Conservation (phyloP, 1,140 invertebrate genomes). For the Hirudo medicinalis region DNA sequence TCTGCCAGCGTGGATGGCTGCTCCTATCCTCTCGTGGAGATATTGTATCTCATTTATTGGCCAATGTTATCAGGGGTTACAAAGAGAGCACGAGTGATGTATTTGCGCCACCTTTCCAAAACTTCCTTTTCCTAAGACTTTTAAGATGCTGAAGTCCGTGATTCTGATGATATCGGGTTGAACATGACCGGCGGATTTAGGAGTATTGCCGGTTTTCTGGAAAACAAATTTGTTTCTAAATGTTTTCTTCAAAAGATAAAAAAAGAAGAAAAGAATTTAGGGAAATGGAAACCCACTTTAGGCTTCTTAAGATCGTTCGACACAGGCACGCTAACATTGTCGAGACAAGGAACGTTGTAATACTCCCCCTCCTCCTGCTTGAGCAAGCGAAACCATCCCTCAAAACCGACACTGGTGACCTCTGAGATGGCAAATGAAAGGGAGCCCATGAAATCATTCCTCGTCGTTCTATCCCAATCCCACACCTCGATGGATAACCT, state of each 20-base stretch:
- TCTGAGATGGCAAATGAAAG: conserved; percentile 95
- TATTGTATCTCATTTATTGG: too few species aligned
- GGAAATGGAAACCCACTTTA: not conserved
- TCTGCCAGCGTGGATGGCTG: too few species aligned
- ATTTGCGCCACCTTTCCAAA: conserved; percentile 72
- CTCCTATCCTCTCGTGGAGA: too few species aligned
- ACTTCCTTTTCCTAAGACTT: conserved; percentile 93
- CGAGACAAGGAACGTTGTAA: conserved; percentile 76
- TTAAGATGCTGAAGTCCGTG: conserved; percentile 91
- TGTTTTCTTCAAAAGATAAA: not conserved
- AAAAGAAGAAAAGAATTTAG: not conserved
- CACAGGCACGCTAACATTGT: conserved; percentile 73
- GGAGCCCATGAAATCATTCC: conserved; percentile 99
- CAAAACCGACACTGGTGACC: conserved; percentile 63
- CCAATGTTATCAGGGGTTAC: too few species aligned
- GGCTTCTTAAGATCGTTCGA: conserved; percentile 46
- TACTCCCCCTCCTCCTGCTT: conserved; percentile 96
- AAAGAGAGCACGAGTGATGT: too few species aligned
- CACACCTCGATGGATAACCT: conserved; percentile 88
- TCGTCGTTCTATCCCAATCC: conserved; percentile 97
- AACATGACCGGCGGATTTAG: not conserved
- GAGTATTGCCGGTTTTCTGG: too few species aligned
- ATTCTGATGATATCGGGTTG: conserved; percentile 77
- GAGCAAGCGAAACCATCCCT: conserved; percentile 94
- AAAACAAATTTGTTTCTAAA: not conserved